Evolutionary conservation across 2,888 invertebrate genomes (phyloP), one percentile per base, ranked within the genome.

Genomic region (Drosophila melanosoma): DNA sequence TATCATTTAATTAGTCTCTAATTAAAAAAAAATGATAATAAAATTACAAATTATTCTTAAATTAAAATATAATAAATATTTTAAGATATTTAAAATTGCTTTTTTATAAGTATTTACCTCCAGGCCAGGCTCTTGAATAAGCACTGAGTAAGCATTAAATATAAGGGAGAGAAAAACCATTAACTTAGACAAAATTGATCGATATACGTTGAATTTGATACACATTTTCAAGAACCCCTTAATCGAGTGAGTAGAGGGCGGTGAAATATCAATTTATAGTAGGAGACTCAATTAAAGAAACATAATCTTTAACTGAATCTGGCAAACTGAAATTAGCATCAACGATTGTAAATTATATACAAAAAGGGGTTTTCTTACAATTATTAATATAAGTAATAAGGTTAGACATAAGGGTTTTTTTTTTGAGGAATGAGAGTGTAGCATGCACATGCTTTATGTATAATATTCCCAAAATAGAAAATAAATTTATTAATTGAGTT

Each of bases 81-180:
- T 42, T 36, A 33, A 35, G 1, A 32, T 59, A 29, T n/a, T 17
- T 49, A 10, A 15, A 29, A 29, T 29, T 29, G 29, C 29, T 29
- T 29, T 26, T 23, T 40, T 15, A 12, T 29, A 12, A 8, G 26
- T 65, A 61, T 64, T 92, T 92, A 92, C 92, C 92, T 92, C 91
- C 88, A 84, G 81, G 76, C 91, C 92, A 81, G 91, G 89, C 82
- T 92, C 92, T 90, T 92, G 91, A 76, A 92, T 91, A 85, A 92
- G 92, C 74, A 92, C 92, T 92, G 87, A 76, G 84, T 76, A 52
- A 71, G 85, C 91, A 89, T 87, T 89, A 87, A 72, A 83, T 81
- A 78, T 68, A 82, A 69, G 75, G 76, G 69, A 90, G 80, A 90
- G 74, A 79, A 69, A 70, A 71, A 60, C 20, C 32, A 26, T 56